phyloP scores from a whole-genome alignment of 2,888 invertebrate species.

The Drosophila pegasa region DNA sequence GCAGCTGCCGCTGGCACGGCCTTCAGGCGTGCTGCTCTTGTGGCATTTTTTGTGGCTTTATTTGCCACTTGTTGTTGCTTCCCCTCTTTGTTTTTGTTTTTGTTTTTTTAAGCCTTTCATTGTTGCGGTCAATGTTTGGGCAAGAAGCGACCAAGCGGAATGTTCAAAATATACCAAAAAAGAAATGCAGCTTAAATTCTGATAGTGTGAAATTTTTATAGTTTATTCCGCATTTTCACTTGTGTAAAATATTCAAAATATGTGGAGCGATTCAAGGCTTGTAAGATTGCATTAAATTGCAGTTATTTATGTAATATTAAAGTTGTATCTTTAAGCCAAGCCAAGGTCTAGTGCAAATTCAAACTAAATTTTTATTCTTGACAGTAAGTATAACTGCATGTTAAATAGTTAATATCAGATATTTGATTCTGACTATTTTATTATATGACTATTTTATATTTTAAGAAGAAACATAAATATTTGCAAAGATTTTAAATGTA shows the following conservation, averaged over 20 bases:
- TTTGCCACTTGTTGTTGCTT: conserved; percentile 34
- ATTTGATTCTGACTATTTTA: background rate
- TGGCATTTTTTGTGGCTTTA: conserved; percentile 49
- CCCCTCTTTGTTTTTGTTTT: conserved; percentile 16
- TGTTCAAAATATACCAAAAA: conserved; percentile 18
- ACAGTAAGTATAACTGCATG: background rate
- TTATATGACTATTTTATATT: too few relatives aligned
- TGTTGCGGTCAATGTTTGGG: conserved; percentile 31
- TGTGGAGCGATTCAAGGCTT: background rate
- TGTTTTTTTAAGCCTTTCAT: conserved; percentile 12
- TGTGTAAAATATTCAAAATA: background rate
- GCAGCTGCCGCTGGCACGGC: conserved; percentile 17
- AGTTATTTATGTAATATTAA: background rate
- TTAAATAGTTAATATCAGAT: background rate
- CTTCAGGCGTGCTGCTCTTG: conserved; percentile 65
- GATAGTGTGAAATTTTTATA: conserved; percentile 2
- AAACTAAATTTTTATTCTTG: background rate
- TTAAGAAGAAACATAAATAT: too few relatives aligned
- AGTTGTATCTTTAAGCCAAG: background rate
- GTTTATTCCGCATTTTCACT: conserved; percentile 2
- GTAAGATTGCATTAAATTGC: background rate
- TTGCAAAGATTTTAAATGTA: too few relatives aligned
- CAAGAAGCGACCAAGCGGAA: conserved; percentile 40
- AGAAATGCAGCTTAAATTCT: conserved; percentile 13
- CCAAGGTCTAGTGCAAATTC: too few relatives aligned